Evolutionary conservation across 2,888 invertebrate genomes (phyloP), one percentile per base, ranked within the genome.

Genomic region (Scaptomyza caliginosa): DNA sequence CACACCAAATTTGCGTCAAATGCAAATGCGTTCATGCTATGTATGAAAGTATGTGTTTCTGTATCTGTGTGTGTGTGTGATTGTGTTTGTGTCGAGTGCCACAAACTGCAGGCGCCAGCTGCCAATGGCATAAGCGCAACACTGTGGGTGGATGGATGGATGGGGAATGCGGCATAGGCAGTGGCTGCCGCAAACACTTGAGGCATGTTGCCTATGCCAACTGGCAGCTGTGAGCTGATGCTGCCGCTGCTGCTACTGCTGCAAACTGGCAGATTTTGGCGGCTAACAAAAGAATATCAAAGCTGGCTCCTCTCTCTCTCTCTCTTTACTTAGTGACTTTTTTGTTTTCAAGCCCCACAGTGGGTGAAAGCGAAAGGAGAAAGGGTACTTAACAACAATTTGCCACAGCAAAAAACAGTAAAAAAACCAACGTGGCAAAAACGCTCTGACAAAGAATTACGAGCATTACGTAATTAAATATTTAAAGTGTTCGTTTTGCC

Each of bases 401-500:
- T 80, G 60, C 67, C 40, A 39, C 40, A 38, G 46, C 39, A 34
- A 24, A 51, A 60, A 51, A n/a, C n/a, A n/a, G n/a, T n/a, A 57
- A 72, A 65, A 49, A 19, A 10, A 24, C 1, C 24, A 24, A 26
- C 2, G 55, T 60, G 64, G 67, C 52, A 66, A 70, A 62, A 58
- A 52, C 68, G 71, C 78, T n/a, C n/a, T 67, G 62, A 39, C 57
- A 43, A 40, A 67, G 77, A 64, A 72, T 78, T 74, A 77, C 60
- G 62, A 67, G 74, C 62, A 84, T 83, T 82, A 85, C 68, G 70
- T 78, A 80, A 85, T 82, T 85, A 85, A 84, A 84, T 85, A 84
- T 85, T 85, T 85, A 82, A 82, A 77, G 80, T 69, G 66, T 60
- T 28, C 43, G 43, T 69, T 58, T 34, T 7, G 7, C 32, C 32